Conservation (phyloP, 2,797 vertebrate genomes). For the Eulemur mongoz region DNA sequence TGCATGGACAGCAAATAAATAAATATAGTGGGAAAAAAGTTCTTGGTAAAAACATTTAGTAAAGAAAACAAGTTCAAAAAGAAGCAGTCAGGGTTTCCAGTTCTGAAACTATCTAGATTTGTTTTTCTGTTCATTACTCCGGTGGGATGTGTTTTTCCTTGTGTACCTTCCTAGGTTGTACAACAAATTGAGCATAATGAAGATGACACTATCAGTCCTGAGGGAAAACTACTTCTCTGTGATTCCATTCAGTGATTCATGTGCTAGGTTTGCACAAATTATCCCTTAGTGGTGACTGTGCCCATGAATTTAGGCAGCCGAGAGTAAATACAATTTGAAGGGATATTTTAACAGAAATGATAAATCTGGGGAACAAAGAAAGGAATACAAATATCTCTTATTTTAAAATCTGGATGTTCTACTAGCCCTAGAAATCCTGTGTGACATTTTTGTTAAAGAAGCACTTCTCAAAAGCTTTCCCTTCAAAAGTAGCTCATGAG, state of each 20-base stretch:
- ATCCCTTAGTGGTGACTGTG: neutral
- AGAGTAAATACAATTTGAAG: neutral
- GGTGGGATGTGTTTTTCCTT: neutral
- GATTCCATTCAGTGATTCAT: neutral
- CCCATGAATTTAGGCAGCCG: neutral
- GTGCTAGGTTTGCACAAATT: neutral
- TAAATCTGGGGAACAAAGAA: neutral
- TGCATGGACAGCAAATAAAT: neutral
- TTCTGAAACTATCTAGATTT: neutral
- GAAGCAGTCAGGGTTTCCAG: neutral
- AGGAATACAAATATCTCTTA: neutral
- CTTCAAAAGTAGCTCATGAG: neutral
- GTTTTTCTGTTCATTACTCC: neutral
- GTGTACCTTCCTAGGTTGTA: neutral
- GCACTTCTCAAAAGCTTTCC: conserved; percentile 4
- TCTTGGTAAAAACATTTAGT: neutral
- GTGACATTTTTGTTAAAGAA: neutral
- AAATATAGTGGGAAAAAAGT: neutral
- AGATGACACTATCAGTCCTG: neutral
- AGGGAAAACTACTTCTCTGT: neutral
- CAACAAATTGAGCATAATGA: neutral
- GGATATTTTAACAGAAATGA: neutral
- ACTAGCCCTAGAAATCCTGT: neutral
- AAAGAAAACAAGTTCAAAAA: neutral
- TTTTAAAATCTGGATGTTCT: neutral